Base-by-base conservation (phyloP, 2,797 vertebrate genomes). In the Petrocephalus schoutedeni region DNA sequence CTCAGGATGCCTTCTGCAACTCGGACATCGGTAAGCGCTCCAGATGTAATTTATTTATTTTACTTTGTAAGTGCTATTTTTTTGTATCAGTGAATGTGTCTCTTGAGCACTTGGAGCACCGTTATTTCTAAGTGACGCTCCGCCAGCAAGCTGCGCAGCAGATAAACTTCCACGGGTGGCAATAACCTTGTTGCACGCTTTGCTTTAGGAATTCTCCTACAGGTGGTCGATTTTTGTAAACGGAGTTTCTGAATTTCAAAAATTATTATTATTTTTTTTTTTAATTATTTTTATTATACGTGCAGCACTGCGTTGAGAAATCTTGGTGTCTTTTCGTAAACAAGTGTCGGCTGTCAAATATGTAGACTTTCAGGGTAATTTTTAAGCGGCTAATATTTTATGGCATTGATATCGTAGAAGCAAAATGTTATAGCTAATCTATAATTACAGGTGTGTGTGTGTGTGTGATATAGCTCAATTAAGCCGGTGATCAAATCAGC, bases 1-100 rank as follows among this genome's bases (percentile, higher is more conserved):
- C 98, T 89, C 98, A 99, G 91, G 98, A 99, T 91, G 97, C 97
- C 2, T 99, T 97, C 96, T 99, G 98, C 95, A 98, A 97, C 96
- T 97, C 98, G 3, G 98, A 99, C 91, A 97, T 99, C 80, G 98
- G 98, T 99, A 92, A 96, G 98, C 89, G 89, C 9, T 12, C 5
- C 14, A 3, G 19, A 8, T 32, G 19, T 3, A 21, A 2, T 53
- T n/a, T 2, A 8, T 54, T 67, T 45, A 9, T 80, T 84, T n/a
- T 28, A 54, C 80, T 84, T 54, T 28, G 21, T 7, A 59, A 59
- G 12, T 10, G 21, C 57, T 59, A 36, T 19, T 32, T 58, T 36
- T 58, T 36, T 59, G 54, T 58, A 86, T 49, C 19, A 10, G 5
- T 21, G 16, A 86, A 86, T 56, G 49, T 16, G 83, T 85, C 14